Conservation (phyloP, 35 echinoderm and acorn worm species). For the Chiridota heheva region DNA sequence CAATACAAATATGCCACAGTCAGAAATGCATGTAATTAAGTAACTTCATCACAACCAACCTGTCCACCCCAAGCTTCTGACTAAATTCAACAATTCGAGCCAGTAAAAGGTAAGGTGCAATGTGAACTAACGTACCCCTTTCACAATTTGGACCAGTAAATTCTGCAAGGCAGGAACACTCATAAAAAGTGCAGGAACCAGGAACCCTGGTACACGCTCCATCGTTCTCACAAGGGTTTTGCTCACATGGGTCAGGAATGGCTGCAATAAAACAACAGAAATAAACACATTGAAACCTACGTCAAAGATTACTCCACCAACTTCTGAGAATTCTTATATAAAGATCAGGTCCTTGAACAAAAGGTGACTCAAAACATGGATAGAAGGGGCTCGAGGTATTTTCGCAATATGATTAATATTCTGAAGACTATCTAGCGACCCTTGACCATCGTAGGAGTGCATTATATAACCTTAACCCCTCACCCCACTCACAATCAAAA, state of each 20-base stretch:
- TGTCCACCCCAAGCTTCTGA: too few species aligned
- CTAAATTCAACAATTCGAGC: neutral
- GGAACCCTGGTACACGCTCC: constrained; percentile 32
- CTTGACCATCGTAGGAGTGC: too few species aligned
- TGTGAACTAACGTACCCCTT: constrained; percentile 63
- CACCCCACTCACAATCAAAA: too few species aligned
- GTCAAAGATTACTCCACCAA: neutral
- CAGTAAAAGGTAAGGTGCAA: too few species aligned
- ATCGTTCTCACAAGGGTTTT: constrained; percentile 61
- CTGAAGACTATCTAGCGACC: too few species aligned
- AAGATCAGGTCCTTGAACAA: neutral
- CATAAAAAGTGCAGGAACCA: constrained; percentile 49
- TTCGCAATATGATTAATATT: too few species aligned
- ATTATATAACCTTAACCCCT: too few species aligned
- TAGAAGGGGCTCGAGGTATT: too few species aligned
- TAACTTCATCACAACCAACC: too few species aligned
- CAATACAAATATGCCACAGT: too few species aligned
- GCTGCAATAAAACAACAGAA: constrained; percentile 12
- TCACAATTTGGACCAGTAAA: constrained; percentile 73
- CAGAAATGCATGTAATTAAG: too few species aligned
- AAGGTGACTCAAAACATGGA: too few species aligned
- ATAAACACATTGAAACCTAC: neutral
- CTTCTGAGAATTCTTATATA: neutral
- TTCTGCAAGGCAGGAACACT: constrained; percentile 47
- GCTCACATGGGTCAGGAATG: constrained; percentile 63